Conservation (phyloP, 1,140 invertebrate genomes). For the Heliothis virescens region DNA sequence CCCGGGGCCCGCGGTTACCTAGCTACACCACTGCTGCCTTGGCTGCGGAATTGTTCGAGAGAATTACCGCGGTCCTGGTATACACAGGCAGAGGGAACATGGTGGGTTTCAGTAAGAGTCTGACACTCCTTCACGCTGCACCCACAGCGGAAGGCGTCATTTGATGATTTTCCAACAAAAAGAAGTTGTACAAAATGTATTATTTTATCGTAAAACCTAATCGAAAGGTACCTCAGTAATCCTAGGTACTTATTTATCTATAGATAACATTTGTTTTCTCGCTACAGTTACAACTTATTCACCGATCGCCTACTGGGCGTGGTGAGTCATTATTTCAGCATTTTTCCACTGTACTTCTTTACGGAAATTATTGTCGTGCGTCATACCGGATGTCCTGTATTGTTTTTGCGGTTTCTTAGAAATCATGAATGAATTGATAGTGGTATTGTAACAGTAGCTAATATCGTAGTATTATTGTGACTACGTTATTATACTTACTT, state of each 20-base stretch:
- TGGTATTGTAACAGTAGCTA: constrained; percentile 5
- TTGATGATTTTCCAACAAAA: neutral
- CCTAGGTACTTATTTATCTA: constrained; percentile 41
- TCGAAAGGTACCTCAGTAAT: neutral
- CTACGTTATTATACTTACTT: neutral
- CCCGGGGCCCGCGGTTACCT: too few relatives aligned
- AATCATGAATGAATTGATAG: neutral
- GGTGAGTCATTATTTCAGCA: constrained; percentile 49
- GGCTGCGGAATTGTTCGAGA: too few relatives aligned
- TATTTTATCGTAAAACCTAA: neutral
- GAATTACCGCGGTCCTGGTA: too few relatives aligned
- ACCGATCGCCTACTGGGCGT: constrained; percentile 26
- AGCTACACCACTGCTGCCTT: too few relatives aligned
- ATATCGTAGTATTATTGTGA: neutral
- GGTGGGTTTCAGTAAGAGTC: too few relatives aligned
- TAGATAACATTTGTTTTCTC: constrained; percentile 51
- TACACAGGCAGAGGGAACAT: too few relatives aligned
- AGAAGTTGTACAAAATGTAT: neutral
- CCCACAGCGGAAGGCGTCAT: neutral
- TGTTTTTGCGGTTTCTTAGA: constrained; percentile 19
- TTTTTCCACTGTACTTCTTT: constrained; percentile 56
- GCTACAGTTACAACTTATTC: constrained; percentile 15
- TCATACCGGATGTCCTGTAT: constrained; percentile 42
- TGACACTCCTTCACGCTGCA: too few relatives aligned
- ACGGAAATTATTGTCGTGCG: constrained; percentile 57